Percentiles rank a stretch among this genome's conserved stretches.
These are phyloP conservation scores for Halocaridina rubra DNA, from an alignment of 2,888 invertebrate genomes.

Conservation along the genomic window DNA sequence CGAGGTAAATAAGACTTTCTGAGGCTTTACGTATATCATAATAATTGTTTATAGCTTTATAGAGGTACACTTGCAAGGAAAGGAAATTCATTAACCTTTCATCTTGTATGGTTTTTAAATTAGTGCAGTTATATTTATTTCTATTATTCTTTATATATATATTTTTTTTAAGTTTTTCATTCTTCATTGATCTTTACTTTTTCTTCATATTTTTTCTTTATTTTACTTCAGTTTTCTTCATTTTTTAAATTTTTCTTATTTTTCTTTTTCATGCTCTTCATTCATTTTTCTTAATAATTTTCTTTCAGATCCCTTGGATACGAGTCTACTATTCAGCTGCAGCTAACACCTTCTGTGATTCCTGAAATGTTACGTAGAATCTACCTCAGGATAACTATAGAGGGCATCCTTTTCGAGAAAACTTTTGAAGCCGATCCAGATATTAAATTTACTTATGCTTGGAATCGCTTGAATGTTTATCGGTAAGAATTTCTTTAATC, in stretches of 20 bases:
- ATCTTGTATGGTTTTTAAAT: too few species aligned
- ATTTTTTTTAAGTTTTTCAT: too few species aligned
- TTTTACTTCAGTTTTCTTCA: too few species aligned
- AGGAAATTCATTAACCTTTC: too few species aligned
- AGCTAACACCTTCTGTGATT: slow-evolving; percentile 86
- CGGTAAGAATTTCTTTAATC: slow-evolving; percentile 66
- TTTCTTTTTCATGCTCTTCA: too few species aligned
- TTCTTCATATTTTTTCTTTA: too few species aligned
- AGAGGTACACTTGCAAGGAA: too few species aligned
- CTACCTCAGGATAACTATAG: slow-evolving; percentile 91
- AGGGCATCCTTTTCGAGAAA: slow-evolving; percentile 93
- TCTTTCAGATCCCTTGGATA: slow-evolving; percentile 85
- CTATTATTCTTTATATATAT: too few species aligned
- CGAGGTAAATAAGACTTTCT: slow-evolving; percentile 65
- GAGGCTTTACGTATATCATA: not conserved
- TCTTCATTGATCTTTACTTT: too few species aligned
- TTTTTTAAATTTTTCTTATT: too few species aligned
- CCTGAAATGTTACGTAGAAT: slow-evolving; percentile 85
- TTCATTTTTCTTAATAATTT: not conserved
- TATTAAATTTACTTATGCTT: slow-evolving; percentile 96
- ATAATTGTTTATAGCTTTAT: not conserved
- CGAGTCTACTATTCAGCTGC: slow-evolving; percentile 90
- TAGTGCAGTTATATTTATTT: too few species aligned
- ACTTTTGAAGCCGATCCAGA: slow-evolving; percentile 96
- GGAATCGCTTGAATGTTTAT: slow-evolving; percentile 97